These are phyloP conservation scores for Venustoraphidia nigricollis DNA, from an alignment of 2,888 invertebrate genomes.

Conservation along the genomic window DNA sequence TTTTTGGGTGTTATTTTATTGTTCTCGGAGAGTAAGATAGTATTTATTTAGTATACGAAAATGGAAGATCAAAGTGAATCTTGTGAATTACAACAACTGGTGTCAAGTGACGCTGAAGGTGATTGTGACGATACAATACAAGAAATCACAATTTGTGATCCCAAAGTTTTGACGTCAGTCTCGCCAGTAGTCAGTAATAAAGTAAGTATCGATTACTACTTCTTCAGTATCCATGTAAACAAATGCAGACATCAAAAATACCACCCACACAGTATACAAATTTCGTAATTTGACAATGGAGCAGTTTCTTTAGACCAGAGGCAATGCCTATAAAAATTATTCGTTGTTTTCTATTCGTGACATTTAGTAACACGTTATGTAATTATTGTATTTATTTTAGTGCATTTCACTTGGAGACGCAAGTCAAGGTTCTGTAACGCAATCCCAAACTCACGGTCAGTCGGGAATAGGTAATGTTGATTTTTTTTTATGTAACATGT, in stretches of 20 bases:
- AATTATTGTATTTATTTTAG: slow-evolving; percentile 14
- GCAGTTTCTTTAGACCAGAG: no score
- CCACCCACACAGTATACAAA: no score
- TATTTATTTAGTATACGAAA: slow-evolving; percentile 1
- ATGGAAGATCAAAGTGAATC: slow-evolving; percentile 29
- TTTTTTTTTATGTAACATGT: neutral
- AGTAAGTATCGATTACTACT: slow-evolving; percentile 16
- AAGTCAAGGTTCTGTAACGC: slow-evolving; percentile 26
- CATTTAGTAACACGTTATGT: neutral
- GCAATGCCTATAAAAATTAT: no score
- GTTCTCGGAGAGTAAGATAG: no score
- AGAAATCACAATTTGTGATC: slow-evolving; percentile 22
- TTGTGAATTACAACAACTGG: slow-evolving; percentile 28
- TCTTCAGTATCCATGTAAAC: no score
- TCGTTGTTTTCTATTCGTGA: no score
- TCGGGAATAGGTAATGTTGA: slow-evolving; percentile 8
- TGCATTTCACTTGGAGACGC: slow-evolving; percentile 28
- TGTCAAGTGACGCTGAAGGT: slow-evolving; percentile 26
- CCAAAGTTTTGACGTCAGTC: slow-evolving; percentile 25
- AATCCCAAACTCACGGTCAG: slow-evolving; percentile 10
- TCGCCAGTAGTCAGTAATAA: slow-evolving; percentile 26
- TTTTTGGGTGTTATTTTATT: no score
- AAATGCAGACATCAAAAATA: no score
- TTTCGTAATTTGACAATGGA: no score
- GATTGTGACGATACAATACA: slow-evolving; percentile 28